These are phyloP conservation scores for Manacus vitellinus DNA, from an alignment of 2,113 vertebrate genomes.

Conservation along the genomic window DNA sequence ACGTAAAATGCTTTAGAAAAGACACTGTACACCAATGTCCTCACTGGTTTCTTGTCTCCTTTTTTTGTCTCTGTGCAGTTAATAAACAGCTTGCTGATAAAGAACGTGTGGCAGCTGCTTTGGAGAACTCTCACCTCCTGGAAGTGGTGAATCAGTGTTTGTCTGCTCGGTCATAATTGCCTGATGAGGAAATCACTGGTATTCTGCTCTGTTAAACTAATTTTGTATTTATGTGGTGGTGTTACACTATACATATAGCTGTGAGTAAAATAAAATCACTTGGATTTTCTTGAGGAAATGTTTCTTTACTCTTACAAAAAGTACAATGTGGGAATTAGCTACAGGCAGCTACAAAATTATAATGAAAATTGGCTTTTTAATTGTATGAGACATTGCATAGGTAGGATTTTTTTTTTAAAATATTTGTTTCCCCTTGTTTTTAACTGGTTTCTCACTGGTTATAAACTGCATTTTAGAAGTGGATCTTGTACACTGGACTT, in stretches of 20 bases:
- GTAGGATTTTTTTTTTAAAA: not conserved
- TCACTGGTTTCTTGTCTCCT: not conserved
- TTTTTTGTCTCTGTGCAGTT: slow-evolving; percentile 72
- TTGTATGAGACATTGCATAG: not conserved
- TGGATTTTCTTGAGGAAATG: not conserved
- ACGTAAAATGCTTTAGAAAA: not conserved
- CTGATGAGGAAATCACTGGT: not conserved
- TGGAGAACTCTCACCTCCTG: slow-evolving; percentile 94
- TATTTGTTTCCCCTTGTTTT: not conserved
- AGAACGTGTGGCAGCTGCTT: slow-evolving; percentile 92
- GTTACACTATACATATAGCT: not conserved
- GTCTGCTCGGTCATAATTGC: slow-evolving; percentile 71
- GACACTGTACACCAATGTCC: not conserved
- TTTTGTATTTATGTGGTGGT: not conserved
- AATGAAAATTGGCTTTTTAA: not conserved
- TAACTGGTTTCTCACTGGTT: not conserved
- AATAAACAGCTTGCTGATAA: slow-evolving; percentile 99
- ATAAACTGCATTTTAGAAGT: not conserved
- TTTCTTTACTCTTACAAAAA: not conserved
- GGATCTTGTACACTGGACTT: not conserved
- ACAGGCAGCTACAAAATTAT: not conserved
- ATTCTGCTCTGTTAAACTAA: not conserved
- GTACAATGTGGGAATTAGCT: not conserved
- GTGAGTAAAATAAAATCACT: not conserved
- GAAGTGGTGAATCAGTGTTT: slow-evolving; percentile 98